A percentile compares a stretch with the other conserved stretches of the same genome.
Conservation (phyloP, 2,888 invertebrate genomes). For the Macrophya annulata region DNA sequence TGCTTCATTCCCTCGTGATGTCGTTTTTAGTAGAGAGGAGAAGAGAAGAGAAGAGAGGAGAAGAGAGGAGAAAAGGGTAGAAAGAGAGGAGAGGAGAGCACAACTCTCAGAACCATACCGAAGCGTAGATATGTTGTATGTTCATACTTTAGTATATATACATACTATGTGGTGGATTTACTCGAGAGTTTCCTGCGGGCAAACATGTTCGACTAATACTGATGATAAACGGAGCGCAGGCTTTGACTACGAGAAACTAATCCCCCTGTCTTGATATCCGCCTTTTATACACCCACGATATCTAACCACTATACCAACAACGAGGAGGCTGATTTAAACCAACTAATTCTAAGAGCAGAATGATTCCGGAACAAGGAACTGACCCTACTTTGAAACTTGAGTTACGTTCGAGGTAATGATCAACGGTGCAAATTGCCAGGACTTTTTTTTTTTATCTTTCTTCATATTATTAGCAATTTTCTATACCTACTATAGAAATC, state of each 20-base stretch:
- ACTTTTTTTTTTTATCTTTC: background rate
- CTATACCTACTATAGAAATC: background rate
- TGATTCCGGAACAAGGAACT: slow-evolving; percentile 40
- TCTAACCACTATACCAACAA: background rate
- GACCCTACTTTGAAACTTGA: background rate
- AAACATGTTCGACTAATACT: slow-evolving; percentile 18
- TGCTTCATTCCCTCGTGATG: slow-evolving; percentile 3
- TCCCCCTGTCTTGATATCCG: background rate
- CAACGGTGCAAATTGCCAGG: background rate
- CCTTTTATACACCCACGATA: slow-evolving; percentile 22
- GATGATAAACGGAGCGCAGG: background rate
- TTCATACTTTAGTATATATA: background rate
- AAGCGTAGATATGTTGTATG: background rate
- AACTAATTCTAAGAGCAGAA: background rate
- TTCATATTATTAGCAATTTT: background rate
- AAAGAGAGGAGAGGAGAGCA: background rate
- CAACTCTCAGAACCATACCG: background rate
- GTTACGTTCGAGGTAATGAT: background rate
- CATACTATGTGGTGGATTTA: background rate
- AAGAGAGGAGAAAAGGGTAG: background rate
- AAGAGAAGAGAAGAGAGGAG: background rate
- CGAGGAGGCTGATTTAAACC: background rate
- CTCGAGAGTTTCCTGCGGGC: background rate
- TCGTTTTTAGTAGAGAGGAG: background rate
- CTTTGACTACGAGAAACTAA: background rate